Percentiles rank a stretch among this genome's conserved stretches.
Evolutionary conservation across 2,113 vertebrate genomes (phyloP).

Genomic region (Orientallactaga bullata): DNA sequence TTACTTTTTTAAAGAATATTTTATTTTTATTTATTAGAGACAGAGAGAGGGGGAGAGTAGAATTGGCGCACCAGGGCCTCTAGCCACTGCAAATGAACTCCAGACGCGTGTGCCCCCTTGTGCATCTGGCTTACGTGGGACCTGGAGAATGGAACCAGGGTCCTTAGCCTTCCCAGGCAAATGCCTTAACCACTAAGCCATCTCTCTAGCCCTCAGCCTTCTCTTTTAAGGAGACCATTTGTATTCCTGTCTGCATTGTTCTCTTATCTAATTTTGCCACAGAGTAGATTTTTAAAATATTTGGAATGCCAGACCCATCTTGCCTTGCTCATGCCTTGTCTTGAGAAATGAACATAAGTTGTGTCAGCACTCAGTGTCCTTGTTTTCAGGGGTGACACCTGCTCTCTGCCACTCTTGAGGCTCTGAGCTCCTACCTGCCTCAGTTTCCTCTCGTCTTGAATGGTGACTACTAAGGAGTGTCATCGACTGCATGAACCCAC

Average conservation of each 20-base stretch:
- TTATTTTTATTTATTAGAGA: too few relatives aligned
- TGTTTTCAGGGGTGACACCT: not conserved
- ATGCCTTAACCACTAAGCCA: too few relatives aligned
- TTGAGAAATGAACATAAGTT: not conserved
- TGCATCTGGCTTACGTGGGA: too few relatives aligned
- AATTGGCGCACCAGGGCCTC: too few relatives aligned
- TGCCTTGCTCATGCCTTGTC: too few relatives aligned
- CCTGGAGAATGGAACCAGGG: too few relatives aligned
- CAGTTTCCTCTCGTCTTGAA: not conserved
- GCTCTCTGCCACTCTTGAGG: not conserved
- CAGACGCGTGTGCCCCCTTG: too few relatives aligned
- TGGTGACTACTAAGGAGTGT: not conserved
- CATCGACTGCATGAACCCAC: not conserved
- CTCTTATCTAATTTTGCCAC: not conserved
- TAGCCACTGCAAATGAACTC: too few relatives aligned
- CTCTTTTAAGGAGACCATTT: slow-evolving; percentile 6
- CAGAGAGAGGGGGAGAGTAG: too few relatives aligned
- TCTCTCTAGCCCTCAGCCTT: too few relatives aligned
- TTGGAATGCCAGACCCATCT: not conserved
- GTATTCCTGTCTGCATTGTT: not conserved
- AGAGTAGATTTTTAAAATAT: not conserved
- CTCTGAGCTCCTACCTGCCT: not conserved
- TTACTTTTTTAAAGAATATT: too few relatives aligned
- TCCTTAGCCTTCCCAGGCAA: rapidly evolving
- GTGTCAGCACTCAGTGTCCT: not conserved